Percentiles rank a stretch among this genome's conserved stretches.
phyloP scores from a whole-genome alignment of 2,797 vertebrate genomes.

The Ctenopoma multispine region DNA sequence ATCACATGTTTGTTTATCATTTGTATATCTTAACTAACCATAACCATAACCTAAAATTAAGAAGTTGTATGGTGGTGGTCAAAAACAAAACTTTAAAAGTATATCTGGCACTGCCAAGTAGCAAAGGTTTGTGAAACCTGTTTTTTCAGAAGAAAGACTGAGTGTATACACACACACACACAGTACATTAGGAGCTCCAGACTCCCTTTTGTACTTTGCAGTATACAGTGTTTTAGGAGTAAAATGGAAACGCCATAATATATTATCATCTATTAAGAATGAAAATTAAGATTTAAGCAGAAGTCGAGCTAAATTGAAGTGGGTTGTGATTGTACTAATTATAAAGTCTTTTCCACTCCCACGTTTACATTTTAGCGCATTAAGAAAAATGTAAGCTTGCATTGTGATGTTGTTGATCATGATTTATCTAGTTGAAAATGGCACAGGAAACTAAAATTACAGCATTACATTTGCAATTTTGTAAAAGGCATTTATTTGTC shows the following conservation, averaged over 20 bases:
- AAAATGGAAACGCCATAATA: conserved; percentile 63
- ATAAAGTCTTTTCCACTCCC: conserved; percentile 55
- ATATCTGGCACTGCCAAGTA: too few relatives aligned
- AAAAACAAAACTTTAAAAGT: not conserved
- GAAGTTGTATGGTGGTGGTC: not conserved
- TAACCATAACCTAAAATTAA: too few relatives aligned
- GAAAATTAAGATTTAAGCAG: conserved; percentile 63
- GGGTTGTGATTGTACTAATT: conserved; percentile 72
- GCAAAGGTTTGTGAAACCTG: too few relatives aligned
- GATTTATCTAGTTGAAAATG: conserved; percentile 36
- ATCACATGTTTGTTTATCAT: too few relatives aligned
- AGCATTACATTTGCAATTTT: conserved; percentile 37
- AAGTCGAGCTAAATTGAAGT: conserved; percentile 65
- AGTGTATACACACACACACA: conserved; percentile 6
- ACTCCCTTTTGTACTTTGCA: conserved; percentile 38
- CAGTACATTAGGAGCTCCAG: not conserved
- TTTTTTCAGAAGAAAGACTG: too few relatives aligned
- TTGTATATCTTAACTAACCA: too few relatives aligned
- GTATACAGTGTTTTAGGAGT: conserved; percentile 53
- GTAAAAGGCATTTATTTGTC: conserved; percentile 62
- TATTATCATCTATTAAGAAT: conserved; percentile 70
- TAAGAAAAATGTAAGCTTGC: conserved; percentile 42
- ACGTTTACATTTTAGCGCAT: conserved; percentile 50
- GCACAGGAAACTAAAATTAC: conserved; percentile 44
- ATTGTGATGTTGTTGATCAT: conserved; percentile 22